Evolutionary conservation across 1,140 invertebrate genomes (phyloP).

Genomic region (Harpegnathos saltator): DNA sequence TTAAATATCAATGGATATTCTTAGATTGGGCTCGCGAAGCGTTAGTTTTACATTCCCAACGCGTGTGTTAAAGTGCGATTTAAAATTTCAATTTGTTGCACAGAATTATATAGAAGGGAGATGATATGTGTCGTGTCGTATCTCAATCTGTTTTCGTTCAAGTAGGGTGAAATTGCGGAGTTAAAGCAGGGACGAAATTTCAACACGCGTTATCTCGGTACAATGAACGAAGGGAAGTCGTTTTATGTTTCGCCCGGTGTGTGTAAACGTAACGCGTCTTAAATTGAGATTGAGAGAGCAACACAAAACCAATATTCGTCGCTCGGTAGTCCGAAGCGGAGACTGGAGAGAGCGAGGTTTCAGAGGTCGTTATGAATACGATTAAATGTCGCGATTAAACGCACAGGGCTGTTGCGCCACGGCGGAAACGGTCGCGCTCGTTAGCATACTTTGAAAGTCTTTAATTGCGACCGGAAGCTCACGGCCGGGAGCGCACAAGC

Average conservation of each 20-base stretch:
- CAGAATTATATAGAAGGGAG: too few species aligned
- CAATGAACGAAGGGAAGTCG: not conserved
- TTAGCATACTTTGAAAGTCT: slow-evolving; percentile 60
- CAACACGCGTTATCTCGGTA: too few species aligned
- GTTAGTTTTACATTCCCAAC: too few species aligned
- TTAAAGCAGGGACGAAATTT: too few species aligned
- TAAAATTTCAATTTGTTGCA: too few species aligned
- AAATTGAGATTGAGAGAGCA: slow-evolving; percentile 16
- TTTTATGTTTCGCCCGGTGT: not conserved
- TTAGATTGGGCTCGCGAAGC: too few species aligned
- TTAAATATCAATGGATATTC: too few species aligned
- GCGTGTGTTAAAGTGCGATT: too few species aligned
- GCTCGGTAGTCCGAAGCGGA: not conserved
- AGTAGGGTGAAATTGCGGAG: too few species aligned
- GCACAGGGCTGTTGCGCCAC: slow-evolving; percentile 21
- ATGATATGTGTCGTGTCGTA: too few species aligned
- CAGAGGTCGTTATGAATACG: slow-evolving; percentile 39
- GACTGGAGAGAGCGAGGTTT: not conserved
- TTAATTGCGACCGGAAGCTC: slow-evolving; percentile 45
- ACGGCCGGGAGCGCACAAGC: slow-evolving; percentile 17
- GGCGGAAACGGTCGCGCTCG: slow-evolving; percentile 40
- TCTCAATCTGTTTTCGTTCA: too few species aligned
- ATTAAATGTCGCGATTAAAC: slow-evolving; percentile 54
- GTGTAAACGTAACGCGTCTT: not conserved
- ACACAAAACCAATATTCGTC: not conserved